Conservation (phyloP, 1,140 invertebrate genomes). For the Campoletis sonorensis region DNA sequence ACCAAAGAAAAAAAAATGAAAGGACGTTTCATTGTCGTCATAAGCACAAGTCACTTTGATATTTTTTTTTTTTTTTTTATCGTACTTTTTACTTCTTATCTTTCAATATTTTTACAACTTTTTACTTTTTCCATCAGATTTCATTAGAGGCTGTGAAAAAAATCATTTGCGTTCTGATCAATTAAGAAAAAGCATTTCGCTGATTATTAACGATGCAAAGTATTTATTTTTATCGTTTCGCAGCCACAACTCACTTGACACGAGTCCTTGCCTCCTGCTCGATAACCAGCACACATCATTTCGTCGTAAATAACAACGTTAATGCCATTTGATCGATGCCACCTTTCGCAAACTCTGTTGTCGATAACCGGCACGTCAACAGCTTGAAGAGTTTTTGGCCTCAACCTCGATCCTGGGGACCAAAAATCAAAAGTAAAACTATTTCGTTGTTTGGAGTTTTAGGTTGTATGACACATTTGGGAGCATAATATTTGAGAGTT, state of each 20-base stretch:
- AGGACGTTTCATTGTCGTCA: slow-evolving; percentile 10
- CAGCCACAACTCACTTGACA: slow-evolving; percentile 80
- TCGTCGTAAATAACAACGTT: slow-evolving; percentile 96
- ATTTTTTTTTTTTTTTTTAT: too few relatives aligned
- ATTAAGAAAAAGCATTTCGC: too few relatives aligned
- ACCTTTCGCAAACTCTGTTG: slow-evolving; percentile 89
- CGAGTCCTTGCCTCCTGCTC: slow-evolving; percentile 91
- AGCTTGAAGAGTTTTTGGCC: slow-evolving; percentile 93
- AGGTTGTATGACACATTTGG: too few relatives aligned
- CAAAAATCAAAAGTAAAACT: slow-evolving; percentile 56
- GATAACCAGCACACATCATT: slow-evolving; percentile 98
- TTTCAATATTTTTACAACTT: too few relatives aligned
- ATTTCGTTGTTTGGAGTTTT: too few relatives aligned
- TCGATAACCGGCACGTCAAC: slow-evolving; percentile 95
- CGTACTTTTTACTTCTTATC: too few relatives aligned
- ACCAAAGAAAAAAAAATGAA: too few relatives aligned
- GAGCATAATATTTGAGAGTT: too few relatives aligned
- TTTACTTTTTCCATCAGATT: too few relatives aligned
- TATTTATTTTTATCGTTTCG: not conserved
- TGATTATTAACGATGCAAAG: too few relatives aligned
- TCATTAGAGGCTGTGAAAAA: too few relatives aligned
- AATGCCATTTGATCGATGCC: slow-evolving; percentile 89
- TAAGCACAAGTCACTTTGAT: not conserved
- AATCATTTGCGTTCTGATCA: too few relatives aligned
- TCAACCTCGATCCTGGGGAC: slow-evolving; percentile 87